Evolutionary conservation across 2,888 invertebrate genomes (phyloP), one percentile per base, ranked within the genome.

Genomic region (Caradrina kadenii): DNA sequence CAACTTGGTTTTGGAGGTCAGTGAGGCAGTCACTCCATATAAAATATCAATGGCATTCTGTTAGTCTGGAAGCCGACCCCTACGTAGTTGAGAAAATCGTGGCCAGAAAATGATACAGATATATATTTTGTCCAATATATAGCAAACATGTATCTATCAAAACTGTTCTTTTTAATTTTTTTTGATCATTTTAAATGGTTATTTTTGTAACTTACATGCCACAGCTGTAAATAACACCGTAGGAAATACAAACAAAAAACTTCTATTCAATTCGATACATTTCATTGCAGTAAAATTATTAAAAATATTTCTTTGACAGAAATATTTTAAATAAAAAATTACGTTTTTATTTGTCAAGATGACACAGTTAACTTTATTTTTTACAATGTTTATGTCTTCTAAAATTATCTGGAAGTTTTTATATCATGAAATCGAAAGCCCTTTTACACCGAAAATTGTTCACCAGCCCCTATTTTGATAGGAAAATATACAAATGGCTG

Each of bases 121-220:
- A 31, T 61, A 17, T 26, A n/a, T n/a, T 26, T 26, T 26, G 26
- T 26, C 26, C 2, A 26, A 8, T 8, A 35, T 35, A 8, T 35
- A 35, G 35, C 1, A 35, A 8, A 35, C 35, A 35, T 8, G 8
- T 26, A 3, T 26, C 8, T 35, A 35, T 7, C 35, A 35, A 35
- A 35, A 35, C 35, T 8, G 35, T 35, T 39, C 2, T 13, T 39
- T 39, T 39, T 10, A 13, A 4, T 35, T 19, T 6, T 35, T 26
- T 31, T n/a, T n/a, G n/a, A 8, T 31, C 1, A 31, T 19, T 11
- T 5, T 45, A 2, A 26, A 8, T 35, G 45, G 5, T 45, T 11
- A 39, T 49, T 48, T 49, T 48, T 15, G 1, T 10, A 26, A 70
- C 81, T 83, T 74, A 81, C 81, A 77, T 64, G 69, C 15, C 5